Conservation (phyloP, 2,113 vertebrate species). For the Casuarius casuarius region DNA sequence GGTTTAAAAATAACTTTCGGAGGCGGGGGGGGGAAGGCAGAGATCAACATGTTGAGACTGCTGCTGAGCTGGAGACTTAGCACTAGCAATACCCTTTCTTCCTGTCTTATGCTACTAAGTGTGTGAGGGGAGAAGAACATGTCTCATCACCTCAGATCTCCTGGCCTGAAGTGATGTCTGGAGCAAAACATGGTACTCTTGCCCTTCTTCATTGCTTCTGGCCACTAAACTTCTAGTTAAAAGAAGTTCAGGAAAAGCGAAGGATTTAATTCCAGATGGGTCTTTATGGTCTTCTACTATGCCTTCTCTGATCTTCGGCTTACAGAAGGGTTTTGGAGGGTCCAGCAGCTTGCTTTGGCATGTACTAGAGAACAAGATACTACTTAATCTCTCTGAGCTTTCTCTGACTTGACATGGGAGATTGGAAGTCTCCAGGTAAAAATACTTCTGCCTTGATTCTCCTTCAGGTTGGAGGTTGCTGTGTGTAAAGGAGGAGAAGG, state of each 20-base stretch:
- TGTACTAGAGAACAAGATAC: neutral
- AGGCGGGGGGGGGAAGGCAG: neutral
- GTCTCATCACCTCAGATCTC: neutral
- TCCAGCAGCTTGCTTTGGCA: neutral
- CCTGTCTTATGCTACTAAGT: neutral
- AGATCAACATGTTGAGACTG: constrained; percentile 8
- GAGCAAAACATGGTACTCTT: neutral
- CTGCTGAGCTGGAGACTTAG: neutral
- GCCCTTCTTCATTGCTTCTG: neutral
- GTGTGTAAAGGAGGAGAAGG: neutral
- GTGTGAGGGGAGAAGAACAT: neutral
- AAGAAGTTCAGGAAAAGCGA: neutral
- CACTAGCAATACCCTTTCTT: neutral
- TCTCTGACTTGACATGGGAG: neutral
- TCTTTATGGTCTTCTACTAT: neutral
- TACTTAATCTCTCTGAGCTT: neutral
- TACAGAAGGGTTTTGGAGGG: neutral
- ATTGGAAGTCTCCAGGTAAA: neutral
- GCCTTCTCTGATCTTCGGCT: neutral
- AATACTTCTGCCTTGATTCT: neutral
- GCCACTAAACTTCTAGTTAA: neutral
- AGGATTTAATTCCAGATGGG: neutral
- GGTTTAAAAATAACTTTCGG: constrained; percentile 20
- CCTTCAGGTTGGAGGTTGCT: neutral
- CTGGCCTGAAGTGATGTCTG: neutral